Evolutionary conservation across 2,113 vertebrate genomes (phyloP).

Genomic region (Cyrtonyx montezumae): DNA sequence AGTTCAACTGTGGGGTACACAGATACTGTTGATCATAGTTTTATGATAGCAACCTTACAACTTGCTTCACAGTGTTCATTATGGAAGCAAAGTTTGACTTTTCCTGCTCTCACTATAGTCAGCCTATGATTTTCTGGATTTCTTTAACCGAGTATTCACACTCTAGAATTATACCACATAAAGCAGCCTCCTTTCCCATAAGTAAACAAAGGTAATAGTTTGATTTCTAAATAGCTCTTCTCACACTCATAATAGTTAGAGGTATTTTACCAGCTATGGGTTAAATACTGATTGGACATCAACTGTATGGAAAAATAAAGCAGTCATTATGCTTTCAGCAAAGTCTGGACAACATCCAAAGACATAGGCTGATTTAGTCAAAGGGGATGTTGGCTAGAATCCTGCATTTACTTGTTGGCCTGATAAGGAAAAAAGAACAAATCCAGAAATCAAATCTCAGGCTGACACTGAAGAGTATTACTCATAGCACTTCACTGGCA

Average conservation of each 20-base stretch:
- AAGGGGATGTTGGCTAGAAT: conserved; percentile 3
- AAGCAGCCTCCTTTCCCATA: not conserved
- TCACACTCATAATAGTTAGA: not conserved
- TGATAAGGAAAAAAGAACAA: conserved; percentile 24
- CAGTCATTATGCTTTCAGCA: not conserved
- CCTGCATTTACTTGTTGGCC: not conserved
- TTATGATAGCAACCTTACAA: not conserved
- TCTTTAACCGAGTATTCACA: not conserved
- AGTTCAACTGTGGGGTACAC: not conserved
- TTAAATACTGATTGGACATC: not conserved
- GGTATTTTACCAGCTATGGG: not conserved
- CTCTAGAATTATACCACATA: not conserved
- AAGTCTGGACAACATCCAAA: conserved; percentile 24
- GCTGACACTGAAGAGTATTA: not conserved
- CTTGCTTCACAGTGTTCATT: not conserved
- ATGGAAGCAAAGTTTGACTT: not conserved
- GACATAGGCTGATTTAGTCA: not conserved
- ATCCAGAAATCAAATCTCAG: conserved; percentile 11
- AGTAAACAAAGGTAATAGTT: not conserved
- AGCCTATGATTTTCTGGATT: not conserved
- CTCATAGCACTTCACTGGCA: not conserved
- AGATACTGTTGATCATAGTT: not conserved
- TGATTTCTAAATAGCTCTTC: not conserved
- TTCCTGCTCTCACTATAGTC: not conserved
- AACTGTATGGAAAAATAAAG: not conserved